These are phyloP conservation scores for Plagodis pulveraria DNA, from an alignment of 2,888 invertebrate species.

Conservation along the genomic window DNA sequence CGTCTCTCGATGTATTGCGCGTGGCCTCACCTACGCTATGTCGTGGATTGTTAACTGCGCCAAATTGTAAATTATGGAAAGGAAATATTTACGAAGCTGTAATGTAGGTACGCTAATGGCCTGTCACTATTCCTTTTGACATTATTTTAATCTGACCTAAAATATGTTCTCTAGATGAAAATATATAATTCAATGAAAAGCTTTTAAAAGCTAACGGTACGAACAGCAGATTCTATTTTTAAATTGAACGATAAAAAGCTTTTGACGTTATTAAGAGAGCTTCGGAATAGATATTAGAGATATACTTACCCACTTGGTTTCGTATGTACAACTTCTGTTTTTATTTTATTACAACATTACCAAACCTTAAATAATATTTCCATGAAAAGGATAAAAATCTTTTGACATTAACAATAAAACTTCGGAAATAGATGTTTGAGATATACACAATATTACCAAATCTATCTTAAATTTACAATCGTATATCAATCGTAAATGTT, in stretches of 20 bases:
- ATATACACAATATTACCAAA: no score
- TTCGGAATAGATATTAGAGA: slow-evolving; percentile 19
- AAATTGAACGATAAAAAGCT: slow-evolving; percentile 33
- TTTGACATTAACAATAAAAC: no score
- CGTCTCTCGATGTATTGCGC: slow-evolving; percentile 44
- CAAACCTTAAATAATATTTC: no score
- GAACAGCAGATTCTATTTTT: slow-evolving; percentile 6
- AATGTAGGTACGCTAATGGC: slow-evolving; percentile 35
- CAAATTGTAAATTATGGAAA: slow-evolving; percentile 53
- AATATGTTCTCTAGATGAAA: neutral
- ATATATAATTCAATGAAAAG: neutral
- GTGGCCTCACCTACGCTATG: slow-evolving; percentile 39
- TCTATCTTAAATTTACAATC: no score
- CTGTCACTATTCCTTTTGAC: slow-evolving; percentile 29
- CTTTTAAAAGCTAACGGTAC: slow-evolving; percentile 6
- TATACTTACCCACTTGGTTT: neutral
- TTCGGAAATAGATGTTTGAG: no score
- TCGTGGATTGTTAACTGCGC: slow-evolving; percentile 42
- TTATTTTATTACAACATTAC: no score
- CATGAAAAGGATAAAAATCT: no score
- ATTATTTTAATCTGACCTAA: slow-evolving; percentile 4
- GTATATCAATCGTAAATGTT: no score
- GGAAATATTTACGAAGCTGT: slow-evolving; percentile 40
- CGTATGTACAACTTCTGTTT: no score
- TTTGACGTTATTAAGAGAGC: slow-evolving; percentile 38